Percentiles rank a stretch among this genome's conserved stretches.
Conservation (phyloP, 2,797 vertebrate species). For the Anabas testudineus region DNA sequence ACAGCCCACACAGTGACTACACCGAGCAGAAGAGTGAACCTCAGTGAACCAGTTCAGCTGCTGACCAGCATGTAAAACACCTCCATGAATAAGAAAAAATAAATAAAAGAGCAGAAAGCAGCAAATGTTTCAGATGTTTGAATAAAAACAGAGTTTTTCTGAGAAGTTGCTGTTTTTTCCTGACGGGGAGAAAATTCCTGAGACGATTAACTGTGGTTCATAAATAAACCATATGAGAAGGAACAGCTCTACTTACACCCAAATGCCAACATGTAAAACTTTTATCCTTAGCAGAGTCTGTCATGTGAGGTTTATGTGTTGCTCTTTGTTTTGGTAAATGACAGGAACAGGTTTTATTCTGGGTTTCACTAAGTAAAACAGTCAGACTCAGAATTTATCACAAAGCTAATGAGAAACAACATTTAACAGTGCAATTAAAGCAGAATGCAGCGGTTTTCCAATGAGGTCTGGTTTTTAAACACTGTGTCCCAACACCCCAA, state of each 20-base stretch:
- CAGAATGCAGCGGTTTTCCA: too few species aligned
- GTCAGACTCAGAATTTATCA: background rate
- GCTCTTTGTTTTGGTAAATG: background rate
- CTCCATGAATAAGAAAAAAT: conserved; percentile 28
- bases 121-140: conserved; percentile 15
- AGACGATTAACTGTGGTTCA: background rate
- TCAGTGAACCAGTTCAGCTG: conserved; percentile 26
- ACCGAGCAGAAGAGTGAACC: background rate
- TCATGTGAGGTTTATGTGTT: too few species aligned
- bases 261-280: too few species aligned
- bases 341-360: background rate
- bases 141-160: background rate
- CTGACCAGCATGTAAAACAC: conserved; percentile 57
- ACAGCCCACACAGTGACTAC: conserved; percentile 27
- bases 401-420: background rate
- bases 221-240: background rate
- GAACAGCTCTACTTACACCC: too few species aligned
- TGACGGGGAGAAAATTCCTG: background rate
- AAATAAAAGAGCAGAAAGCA: conserved; percentile 1
- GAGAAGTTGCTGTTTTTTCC: background rate
- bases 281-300: too few species aligned
- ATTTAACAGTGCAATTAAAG: too few species aligned
- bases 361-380: too few species aligned
- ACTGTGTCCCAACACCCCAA: too few species aligned
- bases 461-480: too few species aligned